These are phyloP conservation scores for Malurus elegans DNA, from an alignment of 2,113 vertebrate genomes.

Conservation along the genomic window DNA sequence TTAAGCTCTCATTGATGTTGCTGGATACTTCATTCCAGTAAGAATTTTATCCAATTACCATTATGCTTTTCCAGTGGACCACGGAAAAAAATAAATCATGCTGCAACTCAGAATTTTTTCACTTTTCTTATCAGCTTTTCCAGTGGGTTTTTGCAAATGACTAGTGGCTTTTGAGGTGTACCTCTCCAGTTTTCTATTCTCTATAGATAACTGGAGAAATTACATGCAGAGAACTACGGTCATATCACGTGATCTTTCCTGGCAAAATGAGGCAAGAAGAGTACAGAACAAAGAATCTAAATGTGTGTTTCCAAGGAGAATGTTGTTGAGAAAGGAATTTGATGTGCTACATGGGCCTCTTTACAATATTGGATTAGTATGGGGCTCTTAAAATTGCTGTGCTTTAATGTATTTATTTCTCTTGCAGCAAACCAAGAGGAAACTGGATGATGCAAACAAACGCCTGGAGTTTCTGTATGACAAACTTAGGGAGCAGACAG, in stretches of 20 bases:
- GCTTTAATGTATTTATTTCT: not conserved
- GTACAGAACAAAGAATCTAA: not conserved
- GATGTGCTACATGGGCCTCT: not conserved
- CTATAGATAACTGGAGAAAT: not conserved
- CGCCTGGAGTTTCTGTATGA: slow-evolving; percentile 93
- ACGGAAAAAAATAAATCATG: rapidly evolving
- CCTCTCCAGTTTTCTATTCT: not conserved
- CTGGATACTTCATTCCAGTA: not conserved
- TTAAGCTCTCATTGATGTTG: not conserved
- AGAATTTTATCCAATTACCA: not conserved
- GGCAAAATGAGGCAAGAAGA: not conserved
- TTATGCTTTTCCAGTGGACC: not conserved
- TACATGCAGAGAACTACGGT: not conserved
- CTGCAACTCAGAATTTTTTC: not conserved
- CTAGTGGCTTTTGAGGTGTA: not conserved
- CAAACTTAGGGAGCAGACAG: slow-evolving; percentile 93
- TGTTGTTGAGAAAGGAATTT: not conserved
- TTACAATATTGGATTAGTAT: not conserved
- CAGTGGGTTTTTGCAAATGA: not conserved
- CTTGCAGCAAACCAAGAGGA: slow-evolving; percentile 94
- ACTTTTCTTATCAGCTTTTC: not conserved
- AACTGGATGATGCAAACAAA: slow-evolving; percentile 96
- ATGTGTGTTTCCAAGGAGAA: not conserved
- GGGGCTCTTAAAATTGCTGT: not conserved
- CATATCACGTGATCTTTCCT: rapidly evolving